Evolutionary conservation across 2,113 vertebrate genomes (phyloP), one percentile per base, ranked within the genome.

Genomic region (Apteryx mantelli): DNA sequence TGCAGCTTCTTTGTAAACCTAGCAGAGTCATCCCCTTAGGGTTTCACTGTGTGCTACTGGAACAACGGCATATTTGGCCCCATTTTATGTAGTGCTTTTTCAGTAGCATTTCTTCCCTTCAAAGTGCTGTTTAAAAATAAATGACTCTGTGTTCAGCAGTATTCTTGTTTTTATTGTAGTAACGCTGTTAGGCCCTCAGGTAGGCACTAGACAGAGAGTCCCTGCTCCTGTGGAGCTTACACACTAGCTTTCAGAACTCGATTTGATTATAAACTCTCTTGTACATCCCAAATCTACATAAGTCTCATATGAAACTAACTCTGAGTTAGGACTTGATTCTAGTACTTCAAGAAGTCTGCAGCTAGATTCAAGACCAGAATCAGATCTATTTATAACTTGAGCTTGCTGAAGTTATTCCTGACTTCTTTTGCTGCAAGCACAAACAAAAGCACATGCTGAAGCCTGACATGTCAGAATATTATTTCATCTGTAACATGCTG

Each of bases 141-240:
- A n/a, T 7, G 53, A 95, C 68, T 83, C 75, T 52, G 25, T 5
- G 2, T 94, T 95, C 82, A 95, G 87, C 91, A 88, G 66, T 95
- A 86, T 86, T 91, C 64, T 93, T 94, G 60, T 17, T 95, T 97
- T 96, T 97, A 97, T 94, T 96, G 69, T 48, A 91, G 44, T 80
- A 94, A 95, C 4, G 3, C 82, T 94, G 50, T 55, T 75, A 85
- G 71, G 82, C 36, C 74, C 36, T 84, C 63, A 82, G 65, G n/a
- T 36, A 38, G 76, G 84, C 46, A 91, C 60, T 30, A 50, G 16
- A 85, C 79, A 94, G 85, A 90, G 84, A 92, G 77, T 91, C 82
- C 82, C 75, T 97, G 89, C 93, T 95, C 89, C 64, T 46, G 48
- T 2, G 88, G 84, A 96, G 89, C 93, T 94, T 91, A 96, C 92